These are phyloP conservation scores for Idris sp. DNA, from an alignment of 1,140 invertebrate genomes.

Conservation along the genomic window DNA sequence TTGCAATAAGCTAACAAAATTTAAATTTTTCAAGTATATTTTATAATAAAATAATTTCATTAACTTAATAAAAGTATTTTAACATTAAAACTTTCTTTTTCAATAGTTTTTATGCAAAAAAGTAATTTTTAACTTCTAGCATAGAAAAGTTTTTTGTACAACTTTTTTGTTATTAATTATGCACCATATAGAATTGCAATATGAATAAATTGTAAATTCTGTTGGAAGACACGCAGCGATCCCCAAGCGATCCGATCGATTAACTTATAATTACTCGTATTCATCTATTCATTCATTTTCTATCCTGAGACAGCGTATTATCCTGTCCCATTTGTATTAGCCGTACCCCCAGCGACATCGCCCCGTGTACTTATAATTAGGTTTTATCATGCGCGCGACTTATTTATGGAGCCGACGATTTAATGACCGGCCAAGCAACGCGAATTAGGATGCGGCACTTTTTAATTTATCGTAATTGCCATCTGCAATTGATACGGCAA, in stretches of 20 bases:
- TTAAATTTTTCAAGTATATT: too few relatives aligned
- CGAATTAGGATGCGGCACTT: constrained; percentile 26
- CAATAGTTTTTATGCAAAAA: too few relatives aligned
- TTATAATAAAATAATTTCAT: too few relatives aligned
- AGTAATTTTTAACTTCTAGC: too few relatives aligned
- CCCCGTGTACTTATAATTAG: constrained; percentile 38
- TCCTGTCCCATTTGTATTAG: constrained; percentile 26
- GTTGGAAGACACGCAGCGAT: constrained; percentile 29
- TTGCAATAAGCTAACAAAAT: too few relatives aligned
- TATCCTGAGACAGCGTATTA: constrained; percentile 35
- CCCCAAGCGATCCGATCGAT: constrained; percentile 65
- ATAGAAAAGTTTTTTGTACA: too few relatives aligned
- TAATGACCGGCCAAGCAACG: constrained; percentile 35
- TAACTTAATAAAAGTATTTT: too few relatives aligned
- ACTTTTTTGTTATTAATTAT: constrained; percentile 6
- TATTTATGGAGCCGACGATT: constrained; percentile 42
- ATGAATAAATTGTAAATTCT: not conserved
- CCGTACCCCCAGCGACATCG: constrained; percentile 34
- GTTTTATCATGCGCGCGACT: constrained; percentile 48
- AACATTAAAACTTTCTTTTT: too few relatives aligned
- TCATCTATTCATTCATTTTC: constrained; percentile 57
- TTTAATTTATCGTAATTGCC: constrained; percentile 41
- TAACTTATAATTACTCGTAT: constrained; percentile 64
- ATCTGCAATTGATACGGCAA: constrained; percentile 8
- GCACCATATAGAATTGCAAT: too few relatives aligned